These are phyloP conservation scores for Drosophila subquinaria DNA, from an alignment of 2,888 invertebrate species.

Conservation along the genomic window DNA sequence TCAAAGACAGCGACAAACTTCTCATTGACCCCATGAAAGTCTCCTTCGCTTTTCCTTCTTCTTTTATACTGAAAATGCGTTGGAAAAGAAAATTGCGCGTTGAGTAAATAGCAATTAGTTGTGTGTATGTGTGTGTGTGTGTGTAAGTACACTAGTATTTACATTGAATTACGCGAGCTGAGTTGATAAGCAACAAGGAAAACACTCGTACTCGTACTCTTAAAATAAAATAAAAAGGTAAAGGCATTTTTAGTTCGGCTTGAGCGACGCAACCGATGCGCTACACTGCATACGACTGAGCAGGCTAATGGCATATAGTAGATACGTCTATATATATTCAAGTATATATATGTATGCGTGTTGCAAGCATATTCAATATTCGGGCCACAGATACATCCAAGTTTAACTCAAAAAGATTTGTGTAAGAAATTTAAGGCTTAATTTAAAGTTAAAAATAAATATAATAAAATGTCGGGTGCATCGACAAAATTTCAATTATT, in stretches of 20 bases:
- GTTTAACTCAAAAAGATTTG: background rate
- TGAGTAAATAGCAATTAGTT: slow-evolving; percentile 75
- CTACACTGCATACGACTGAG: slow-evolving; percentile 52
- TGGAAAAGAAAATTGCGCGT: slow-evolving; percentile 75
- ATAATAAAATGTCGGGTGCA: background rate
- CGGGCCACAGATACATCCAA: background rate
- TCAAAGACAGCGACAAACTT: slow-evolving; percentile 14
- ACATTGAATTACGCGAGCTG: slow-evolving; percentile 64
- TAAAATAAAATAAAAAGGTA: slow-evolving; percentile 39
- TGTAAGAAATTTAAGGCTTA: background rate
- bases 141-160: slow-evolving; percentile 53
- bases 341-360: background rate
- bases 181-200: slow-evolving; percentile 62
- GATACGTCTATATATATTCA: background rate
- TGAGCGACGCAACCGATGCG: slow-evolving; percentile 51
- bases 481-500: slow-evolving; percentile 10
- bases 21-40: slow-evolving; percentile 29
- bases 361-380: slow-evolving; percentile 11
- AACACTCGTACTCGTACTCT: slow-evolving; percentile 16
- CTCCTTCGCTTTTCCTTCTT: slow-evolving; percentile 2
- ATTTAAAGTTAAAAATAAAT: background rate
- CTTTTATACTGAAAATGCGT: slow-evolving; percentile 50
- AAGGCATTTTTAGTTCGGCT: slow-evolving; percentile 53
- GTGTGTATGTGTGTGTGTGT: slow-evolving; percentile 40
- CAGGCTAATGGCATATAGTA: slow-evolving; percentile 40